Evolutionary conservation across 2,888 invertebrate genomes (phyloP).

Genomic region (Nymphalis c-album): DNA sequence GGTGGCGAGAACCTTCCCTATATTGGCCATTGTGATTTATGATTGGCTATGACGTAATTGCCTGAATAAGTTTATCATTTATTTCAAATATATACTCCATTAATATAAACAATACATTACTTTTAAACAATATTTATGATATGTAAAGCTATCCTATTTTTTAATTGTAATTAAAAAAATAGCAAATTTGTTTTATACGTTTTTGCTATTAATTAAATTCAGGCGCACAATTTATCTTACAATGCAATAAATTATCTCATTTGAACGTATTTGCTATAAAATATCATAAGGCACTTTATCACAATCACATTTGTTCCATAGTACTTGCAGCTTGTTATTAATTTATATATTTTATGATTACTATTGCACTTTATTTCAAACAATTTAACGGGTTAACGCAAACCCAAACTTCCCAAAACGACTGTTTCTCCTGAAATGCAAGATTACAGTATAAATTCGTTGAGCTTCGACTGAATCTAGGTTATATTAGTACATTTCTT

Average conservation of each 20-base stretch:
- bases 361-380: slow-evolving; percentile 1
- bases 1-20: slow-evolving; percentile 86
- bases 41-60: slow-evolving; percentile 1
- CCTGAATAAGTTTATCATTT: neutral
- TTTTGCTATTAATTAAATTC: neutral
- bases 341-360: neutral
- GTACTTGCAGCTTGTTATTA: neutral
- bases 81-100: neutral
- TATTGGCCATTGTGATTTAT: slow-evolving; percentile 82
- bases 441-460: neutral
- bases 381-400: slow-evolving; percentile 14
- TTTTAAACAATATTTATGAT: too few species aligned
- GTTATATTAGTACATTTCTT: neutral
- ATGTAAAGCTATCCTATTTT: neutral
- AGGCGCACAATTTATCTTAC: neutral
- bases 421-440: slow-evolving; percentile 11
- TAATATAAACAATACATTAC: too few species aligned
- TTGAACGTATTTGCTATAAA: neutral
- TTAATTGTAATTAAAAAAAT: neutral
- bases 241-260: neutral
- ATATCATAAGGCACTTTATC: slow-evolving; percentile 14
- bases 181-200: neutral
- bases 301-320: neutral
- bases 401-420: slow-evolving; percentile 16
- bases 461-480: neutral